phyloP scores from a whole-genome alignment of 2,888 invertebrate species.

The Callyntrura sp. region DNA sequence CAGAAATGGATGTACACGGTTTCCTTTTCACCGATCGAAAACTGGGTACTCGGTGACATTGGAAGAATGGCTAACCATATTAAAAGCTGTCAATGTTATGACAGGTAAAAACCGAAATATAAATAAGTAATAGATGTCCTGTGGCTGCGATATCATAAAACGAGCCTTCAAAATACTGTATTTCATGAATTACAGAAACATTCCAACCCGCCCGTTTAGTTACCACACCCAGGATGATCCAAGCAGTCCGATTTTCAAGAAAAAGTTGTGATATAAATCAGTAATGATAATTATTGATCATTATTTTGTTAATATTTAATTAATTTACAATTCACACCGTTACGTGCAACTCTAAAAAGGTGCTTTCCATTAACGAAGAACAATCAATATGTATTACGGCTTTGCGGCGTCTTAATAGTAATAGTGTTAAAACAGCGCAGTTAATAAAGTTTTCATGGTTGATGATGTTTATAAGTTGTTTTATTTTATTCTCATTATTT shows the following conservation, averaged over 20 bases:
- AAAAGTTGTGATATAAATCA: constrained; percentile 6
- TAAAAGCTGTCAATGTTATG: constrained; percentile 85
- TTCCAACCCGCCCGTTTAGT: constrained; percentile 75
- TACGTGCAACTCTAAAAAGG: constrained; percentile 15
- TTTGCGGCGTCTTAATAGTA: not conserved
- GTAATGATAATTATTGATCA: not conserved
- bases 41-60: constrained; percentile 85
- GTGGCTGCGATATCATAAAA: not conserved
- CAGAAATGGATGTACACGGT: constrained; percentile 86
- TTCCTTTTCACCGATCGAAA: constrained; percentile 85
- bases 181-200: constrained; percentile 67
- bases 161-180: not conserved
- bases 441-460: not conserved
- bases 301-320: constrained; percentile 55
- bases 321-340: not conserved
- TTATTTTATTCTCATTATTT: not conserved
- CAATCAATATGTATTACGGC: constrained; percentile 41
- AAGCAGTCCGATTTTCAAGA: constrained; percentile 50
- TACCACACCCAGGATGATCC: constrained; percentile 66
- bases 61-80: constrained; percentile 85
- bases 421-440: not conserved
- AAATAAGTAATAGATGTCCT: not conserved
- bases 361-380: constrained; percentile 52
- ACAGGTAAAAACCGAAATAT: constrained; percentile 79
- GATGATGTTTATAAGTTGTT: not conserved